These are phyloP conservation scores for Dendropsophus ebraccatus DNA, from an alignment of 2,113 vertebrate species.

Conservation along the genomic window DNA sequence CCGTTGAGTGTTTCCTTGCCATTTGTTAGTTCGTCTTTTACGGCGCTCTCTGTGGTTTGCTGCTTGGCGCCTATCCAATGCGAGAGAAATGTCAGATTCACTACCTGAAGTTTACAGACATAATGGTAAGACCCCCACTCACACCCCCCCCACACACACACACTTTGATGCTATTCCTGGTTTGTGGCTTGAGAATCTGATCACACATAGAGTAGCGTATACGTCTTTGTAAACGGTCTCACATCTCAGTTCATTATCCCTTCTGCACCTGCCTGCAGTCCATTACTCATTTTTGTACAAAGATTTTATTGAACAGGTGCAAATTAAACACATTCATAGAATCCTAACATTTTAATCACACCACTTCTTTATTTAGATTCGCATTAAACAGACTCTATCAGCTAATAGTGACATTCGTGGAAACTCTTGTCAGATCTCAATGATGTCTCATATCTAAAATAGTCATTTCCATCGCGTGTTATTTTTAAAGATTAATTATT, in stretches of 20 bases:
- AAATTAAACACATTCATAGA: constrained; percentile 55
- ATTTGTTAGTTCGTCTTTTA: constrained; percentile 55
- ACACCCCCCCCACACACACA: constrained; percentile 21
- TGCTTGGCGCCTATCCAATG: constrained; percentile 38
- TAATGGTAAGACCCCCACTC: constrained; percentile 14
- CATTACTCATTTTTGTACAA: constrained; percentile 45
- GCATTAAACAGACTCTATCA: not conserved
- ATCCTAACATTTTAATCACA: constrained; percentile 35
- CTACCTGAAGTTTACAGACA: constrained; percentile 43
- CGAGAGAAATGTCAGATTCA: constrained; percentile 21
- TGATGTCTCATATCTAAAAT: not conserved
- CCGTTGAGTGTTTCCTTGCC: constrained; percentile 47
- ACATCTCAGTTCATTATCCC: constrained; percentile 50
- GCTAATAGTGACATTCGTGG: not conserved
- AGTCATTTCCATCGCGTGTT: not conserved
- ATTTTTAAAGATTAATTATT: not conserved
- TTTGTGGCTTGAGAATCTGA: constrained; percentile 43
- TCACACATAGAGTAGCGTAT: constrained; percentile 43
- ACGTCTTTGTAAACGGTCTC: constrained; percentile 49
- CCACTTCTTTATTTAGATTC: constrained; percentile 6
- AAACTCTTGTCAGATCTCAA: constrained; percentile 13
- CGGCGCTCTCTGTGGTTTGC: constrained; percentile 51
- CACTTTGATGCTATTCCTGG: constrained; percentile 51
- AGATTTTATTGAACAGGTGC: constrained; percentile 56
- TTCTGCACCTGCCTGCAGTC: constrained; percentile 43